phyloP scores from a whole-genome alignment of 2,888 invertebrate genomes.

The Nipponacmea schrenckii region DNA sequence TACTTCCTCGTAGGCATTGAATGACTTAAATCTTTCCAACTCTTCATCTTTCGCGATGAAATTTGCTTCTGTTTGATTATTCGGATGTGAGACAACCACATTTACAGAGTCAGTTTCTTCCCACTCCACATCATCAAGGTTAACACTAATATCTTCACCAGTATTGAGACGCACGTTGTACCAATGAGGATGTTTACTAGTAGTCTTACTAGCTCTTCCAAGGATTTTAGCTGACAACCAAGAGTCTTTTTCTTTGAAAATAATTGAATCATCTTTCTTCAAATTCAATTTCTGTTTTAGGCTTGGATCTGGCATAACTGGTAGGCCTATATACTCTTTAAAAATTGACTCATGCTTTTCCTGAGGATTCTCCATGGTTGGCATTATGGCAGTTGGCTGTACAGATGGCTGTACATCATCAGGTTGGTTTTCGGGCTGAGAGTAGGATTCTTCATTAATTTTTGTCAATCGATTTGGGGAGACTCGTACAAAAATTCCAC shows the following conservation, averaged over 20 bases:
- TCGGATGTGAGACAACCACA: neutral
- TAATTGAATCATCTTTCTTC: neutral
- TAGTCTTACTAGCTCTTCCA: neutral
- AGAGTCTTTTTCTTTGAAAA: neutral
- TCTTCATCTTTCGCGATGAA: constrained; percentile 24
- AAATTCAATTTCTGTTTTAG: too few species aligned
- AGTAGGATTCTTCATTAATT: neutral
- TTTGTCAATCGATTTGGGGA: constrained; percentile 12
- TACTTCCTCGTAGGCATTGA: constrained; percentile 27
- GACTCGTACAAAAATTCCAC: constrained; percentile 5
- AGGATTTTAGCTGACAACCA: neutral
- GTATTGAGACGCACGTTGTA: neutral
- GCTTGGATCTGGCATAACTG: too few species aligned
- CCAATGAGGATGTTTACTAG: neutral
- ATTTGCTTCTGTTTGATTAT: neutral
- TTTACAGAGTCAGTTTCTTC: neutral
- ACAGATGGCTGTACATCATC: neutral
- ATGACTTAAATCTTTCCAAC: constrained; percentile 23
- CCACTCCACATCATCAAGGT: neutral
- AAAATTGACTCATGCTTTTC: neutral
- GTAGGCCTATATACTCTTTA: neutral
- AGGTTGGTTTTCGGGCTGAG: neutral
- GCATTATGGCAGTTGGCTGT: too few species aligned
- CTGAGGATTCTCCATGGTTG: too few species aligned
- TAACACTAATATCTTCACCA: neutral